These are phyloP conservation scores for Piliocolobus tephrosceles DNA, from an alignment of 2,113 vertebrate species.

Conservation along the genomic window DNA sequence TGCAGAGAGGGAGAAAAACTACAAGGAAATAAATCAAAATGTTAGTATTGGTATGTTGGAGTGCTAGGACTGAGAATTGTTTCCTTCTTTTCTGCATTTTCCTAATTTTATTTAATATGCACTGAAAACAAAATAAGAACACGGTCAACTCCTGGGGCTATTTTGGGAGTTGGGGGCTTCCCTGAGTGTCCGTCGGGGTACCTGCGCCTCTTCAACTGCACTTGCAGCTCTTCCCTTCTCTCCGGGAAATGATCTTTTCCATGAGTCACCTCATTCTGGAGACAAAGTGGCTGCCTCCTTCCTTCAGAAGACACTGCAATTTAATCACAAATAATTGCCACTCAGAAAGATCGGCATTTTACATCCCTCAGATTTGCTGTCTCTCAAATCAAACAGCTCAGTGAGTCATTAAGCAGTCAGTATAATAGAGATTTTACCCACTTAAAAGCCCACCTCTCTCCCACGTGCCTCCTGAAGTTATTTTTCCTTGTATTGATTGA, in stretches of 20 bases:
- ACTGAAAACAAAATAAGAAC: not conserved
- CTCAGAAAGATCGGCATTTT: constrained; percentile 77
- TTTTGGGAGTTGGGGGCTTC: not conserved
- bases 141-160: not conserved
- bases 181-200: no score
- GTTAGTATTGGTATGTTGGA: not conserved
- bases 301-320: constrained; percentile 74
- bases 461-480: constrained; percentile 68
- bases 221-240: not conserved
- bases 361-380: constrained; percentile 80
- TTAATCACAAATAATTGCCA: constrained; percentile 83
- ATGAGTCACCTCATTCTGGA: constrained; percentile 17
- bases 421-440: constrained; percentile 71
- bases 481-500: constrained; percentile 73
- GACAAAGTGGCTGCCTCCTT: constrained; percentile 75
- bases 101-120: not conserved
- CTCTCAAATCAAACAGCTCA: constrained; percentile 80
- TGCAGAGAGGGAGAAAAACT: not conserved
- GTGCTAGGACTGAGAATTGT: not conserved
- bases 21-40: not conserved
- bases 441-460: constrained; percentile 69
- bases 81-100: not conserved
- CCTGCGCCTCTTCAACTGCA: not conserved
- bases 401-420: constrained; percentile 82
- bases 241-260: not conserved